These are phyloP conservation scores for Thryonomys swinderianus DNA, from an alignment of 2,113 vertebrate species.

Conservation along the genomic window DNA sequence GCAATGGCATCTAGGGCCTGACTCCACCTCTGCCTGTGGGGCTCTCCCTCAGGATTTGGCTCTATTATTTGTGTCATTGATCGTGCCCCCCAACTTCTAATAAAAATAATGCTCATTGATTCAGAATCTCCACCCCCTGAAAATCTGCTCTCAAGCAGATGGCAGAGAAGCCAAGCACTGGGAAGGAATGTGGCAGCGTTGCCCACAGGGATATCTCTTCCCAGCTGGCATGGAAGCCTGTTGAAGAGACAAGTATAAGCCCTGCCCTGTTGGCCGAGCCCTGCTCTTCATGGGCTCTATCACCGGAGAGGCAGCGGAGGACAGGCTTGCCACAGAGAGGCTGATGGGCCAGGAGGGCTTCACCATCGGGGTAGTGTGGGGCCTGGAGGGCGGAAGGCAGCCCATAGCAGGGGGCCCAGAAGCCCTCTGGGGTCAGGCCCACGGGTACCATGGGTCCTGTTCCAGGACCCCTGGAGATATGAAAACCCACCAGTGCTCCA, in stretches of 20 bases:
- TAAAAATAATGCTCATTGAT: not conserved
- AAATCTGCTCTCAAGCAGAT: not conserved
- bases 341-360: not conserved
- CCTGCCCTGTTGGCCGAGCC: not conserved
- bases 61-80: not conserved
- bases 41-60: not conserved
- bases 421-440: not conserved
- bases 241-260: not conserved
- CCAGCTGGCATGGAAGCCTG: not conserved
- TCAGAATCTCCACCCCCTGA: not conserved
- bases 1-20: not conserved
- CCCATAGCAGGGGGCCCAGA: not conserved
- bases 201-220: not conserved
- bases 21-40: too few relatives aligned
- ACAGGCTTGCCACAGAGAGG: not conserved
- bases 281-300: not conserved
- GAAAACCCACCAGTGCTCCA: not conserved
- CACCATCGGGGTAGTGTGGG: not conserved
- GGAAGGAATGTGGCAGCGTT: not conserved
- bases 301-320: not conserved
- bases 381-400: too few relatives aligned
- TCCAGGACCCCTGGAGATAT: not conserved
- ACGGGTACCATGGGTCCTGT: not conserved
- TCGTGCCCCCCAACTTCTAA: not conserved
- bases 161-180: not conserved